A percentile compares a stretch with the other conserved stretches of the same genome.
These are phyloP conservation scores for Enteromius trimaculatus DNA, from an alignment of 2,797 vertebrate species.

Conservation along the genomic window DNA sequence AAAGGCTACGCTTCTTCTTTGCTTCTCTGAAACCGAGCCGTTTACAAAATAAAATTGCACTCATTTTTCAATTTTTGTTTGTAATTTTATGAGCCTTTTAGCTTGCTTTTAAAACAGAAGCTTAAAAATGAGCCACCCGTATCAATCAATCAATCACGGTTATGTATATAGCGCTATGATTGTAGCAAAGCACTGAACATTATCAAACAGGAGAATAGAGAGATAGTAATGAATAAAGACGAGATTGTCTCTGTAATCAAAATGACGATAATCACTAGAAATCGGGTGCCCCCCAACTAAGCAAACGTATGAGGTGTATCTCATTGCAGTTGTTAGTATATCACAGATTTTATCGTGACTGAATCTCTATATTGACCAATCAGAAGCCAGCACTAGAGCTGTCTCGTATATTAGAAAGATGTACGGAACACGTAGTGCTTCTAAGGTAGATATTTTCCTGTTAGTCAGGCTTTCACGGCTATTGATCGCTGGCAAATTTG, in stretches of 20 bases:
- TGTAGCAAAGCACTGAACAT: too few relatives aligned
- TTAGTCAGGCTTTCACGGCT: slow-evolving; percentile 14
- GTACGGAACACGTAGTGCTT: background rate
- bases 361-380: background rate
- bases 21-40: background rate
- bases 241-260: too few relatives aligned
- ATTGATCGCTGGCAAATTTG: slow-evolving; percentile 33
- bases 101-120: too few relatives aligned
- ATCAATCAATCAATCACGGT: too few relatives aligned
- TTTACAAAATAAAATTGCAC: background rate
- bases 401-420: background rate
- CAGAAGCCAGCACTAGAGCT: too few relatives aligned
- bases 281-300: too few relatives aligned
- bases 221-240: too few relatives aligned
- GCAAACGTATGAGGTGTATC: background rate
- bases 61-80: background rate
- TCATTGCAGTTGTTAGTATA: background rate
- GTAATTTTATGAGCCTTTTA: background rate
- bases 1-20: background rate
- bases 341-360: background rate
- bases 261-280: too few relatives aligned
- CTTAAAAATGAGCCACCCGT: too few relatives aligned
- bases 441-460: background rate
- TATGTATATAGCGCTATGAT: too few relatives aligned
- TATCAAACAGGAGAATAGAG: too few relatives aligned